These are phyloP conservation scores for Pycnomerus fuliginosus DNA, from an alignment of 2,888 invertebrate species.

Conservation along the genomic window DNA sequence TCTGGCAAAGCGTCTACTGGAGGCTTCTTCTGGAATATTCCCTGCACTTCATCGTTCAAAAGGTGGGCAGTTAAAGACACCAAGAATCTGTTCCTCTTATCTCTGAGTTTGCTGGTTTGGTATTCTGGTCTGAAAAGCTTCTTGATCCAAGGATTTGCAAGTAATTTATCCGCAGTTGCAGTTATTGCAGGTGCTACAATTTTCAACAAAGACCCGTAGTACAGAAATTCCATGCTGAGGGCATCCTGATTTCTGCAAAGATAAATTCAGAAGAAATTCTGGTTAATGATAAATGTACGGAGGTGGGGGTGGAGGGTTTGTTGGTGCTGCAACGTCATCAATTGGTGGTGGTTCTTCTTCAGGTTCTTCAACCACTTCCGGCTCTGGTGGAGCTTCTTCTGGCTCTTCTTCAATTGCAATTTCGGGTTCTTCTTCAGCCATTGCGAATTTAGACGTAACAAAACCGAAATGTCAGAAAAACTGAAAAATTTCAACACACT, in stretches of 20 bases:
- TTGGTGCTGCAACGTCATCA: background rate
- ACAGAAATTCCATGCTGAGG: slow-evolving; percentile 55
- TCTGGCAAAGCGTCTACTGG: slow-evolving; percentile 49
- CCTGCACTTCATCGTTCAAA: slow-evolving; percentile 51
- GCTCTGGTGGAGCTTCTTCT: slow-evolving; percentile 3
- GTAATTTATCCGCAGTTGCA: slow-evolving; percentile 44
- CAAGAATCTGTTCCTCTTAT: slow-evolving; percentile 55
- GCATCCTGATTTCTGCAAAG: slow-evolving; percentile 39
- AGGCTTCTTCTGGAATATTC: slow-evolving; percentile 47
- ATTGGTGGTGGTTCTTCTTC: slow-evolving; percentile 1
- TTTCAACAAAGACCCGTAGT: slow-evolving; percentile 53
- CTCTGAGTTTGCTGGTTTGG: slow-evolving; percentile 51
- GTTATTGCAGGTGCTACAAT: slow-evolving; percentile 51
- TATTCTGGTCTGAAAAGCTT: slow-evolving; percentile 56
- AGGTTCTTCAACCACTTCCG: background rate
- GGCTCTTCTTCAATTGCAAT: slow-evolving; percentile 8
- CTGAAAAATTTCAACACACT: no score
- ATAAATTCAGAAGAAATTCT: background rate
- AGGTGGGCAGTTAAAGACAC: slow-evolving; percentile 49
- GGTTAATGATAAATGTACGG: background rate
- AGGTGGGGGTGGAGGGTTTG: background rate
- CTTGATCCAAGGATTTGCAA: slow-evolving; percentile 52
- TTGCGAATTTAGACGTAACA: slow-evolving; percentile 12
- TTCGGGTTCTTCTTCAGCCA: slow-evolving; percentile 7
- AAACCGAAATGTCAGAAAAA: no score